Conservation (phyloP, 2,113 vertebrate species). For the Shinisaurus crocodilurus region DNA sequence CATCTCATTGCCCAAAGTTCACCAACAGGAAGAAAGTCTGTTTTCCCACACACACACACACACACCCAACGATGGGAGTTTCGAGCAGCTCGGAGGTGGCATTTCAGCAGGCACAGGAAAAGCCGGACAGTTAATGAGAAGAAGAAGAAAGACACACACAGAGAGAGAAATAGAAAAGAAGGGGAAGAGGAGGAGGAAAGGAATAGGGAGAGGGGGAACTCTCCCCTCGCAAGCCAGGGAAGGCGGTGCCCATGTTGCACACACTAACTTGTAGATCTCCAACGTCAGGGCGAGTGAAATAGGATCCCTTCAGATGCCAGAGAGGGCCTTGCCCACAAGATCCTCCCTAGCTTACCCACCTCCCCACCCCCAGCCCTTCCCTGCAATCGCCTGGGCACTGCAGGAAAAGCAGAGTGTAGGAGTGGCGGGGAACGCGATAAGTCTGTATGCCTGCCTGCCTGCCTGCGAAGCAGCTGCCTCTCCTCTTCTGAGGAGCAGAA, state of each 20-base stretch:
- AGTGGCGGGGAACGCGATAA: not conserved
- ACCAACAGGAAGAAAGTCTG: slow-evolving; percentile 19
- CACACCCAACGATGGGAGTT: slow-evolving; percentile 11
- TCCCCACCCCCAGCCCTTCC: not conserved
- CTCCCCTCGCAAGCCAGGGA: not conserved
- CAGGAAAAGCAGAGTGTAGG: slow-evolving; percentile 21
- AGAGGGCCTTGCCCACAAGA: slow-evolving; percentile 34
- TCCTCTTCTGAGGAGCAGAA: slow-evolving; percentile 28
- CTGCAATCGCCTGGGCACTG: slow-evolving; percentile 45
- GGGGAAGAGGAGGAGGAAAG: not conserved
- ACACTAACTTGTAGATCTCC: slow-evolving; percentile 41
- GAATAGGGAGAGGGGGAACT: not conserved
- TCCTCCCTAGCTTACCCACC: slow-evolving; percentile 43
- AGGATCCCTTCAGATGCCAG: slow-evolving; percentile 46
- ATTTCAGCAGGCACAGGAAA: slow-evolving; percentile 40
- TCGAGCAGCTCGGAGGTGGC: slow-evolving; percentile 43
- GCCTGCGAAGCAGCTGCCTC: not conserved
- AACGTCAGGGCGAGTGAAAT: slow-evolving; percentile 30
- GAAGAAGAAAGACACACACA: not conserved
- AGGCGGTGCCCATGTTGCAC: slow-evolving; percentile 33
- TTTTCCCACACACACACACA: not conserved
- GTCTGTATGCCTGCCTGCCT: not conserved
- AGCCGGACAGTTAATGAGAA: not conserved
- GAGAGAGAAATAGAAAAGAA: not conserved
- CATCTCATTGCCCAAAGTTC: slow-evolving; percentile 42